Base-by-base conservation (phyloP, 2,888 invertebrate species). In the Heliconius hortense region DNA sequence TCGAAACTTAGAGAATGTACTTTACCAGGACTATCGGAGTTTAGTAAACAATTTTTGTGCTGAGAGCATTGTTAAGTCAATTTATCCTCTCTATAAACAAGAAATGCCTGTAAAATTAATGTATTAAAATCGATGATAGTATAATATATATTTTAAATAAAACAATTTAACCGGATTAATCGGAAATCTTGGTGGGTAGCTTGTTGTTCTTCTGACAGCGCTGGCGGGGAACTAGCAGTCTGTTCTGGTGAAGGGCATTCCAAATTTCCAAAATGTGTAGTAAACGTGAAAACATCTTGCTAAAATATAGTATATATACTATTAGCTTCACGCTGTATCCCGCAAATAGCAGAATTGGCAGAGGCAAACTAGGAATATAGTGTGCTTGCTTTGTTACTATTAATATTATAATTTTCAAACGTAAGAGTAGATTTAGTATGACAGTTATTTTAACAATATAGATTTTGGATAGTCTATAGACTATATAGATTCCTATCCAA, bases 1-100 rank as follows among this genome's bases (percentile, higher is more conserved):
- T n/a, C 67, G 64, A 31, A 71, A 76, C 74, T 76, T 69, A 73
- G 62, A 76, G 63, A 75, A 69, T 68, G 74, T 43, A 31, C 64
- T 59, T 59, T 24, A 66, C 43, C 56, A 72, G 66, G 75, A 70
- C 72, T 63, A 53, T 59, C 31, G 3, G 56, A 56, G 56, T 56
- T 69, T 69, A 35, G 31, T 56, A 11, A 69, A 56, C 56, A 70
- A 71, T 74, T 76, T 64, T 24, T n/a, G 48, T 59, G 26, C 66
- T 60, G 21, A 71, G 59, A 70, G 26, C 24, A 43, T 24, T 56
- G 28, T 53, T 53, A 56, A n/a, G 13, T n/a, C 53, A 0, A 13
- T n/a, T 53, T 53, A 11, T 5, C 31, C 31, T 31, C 2, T 28
- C 31, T 31, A 28, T 28, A 31, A 31, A 59, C 31, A 56, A 39